Conservation (phyloP, 2,797 vertebrate genomes). For the Pseudocheirus occidentalis region DNA sequence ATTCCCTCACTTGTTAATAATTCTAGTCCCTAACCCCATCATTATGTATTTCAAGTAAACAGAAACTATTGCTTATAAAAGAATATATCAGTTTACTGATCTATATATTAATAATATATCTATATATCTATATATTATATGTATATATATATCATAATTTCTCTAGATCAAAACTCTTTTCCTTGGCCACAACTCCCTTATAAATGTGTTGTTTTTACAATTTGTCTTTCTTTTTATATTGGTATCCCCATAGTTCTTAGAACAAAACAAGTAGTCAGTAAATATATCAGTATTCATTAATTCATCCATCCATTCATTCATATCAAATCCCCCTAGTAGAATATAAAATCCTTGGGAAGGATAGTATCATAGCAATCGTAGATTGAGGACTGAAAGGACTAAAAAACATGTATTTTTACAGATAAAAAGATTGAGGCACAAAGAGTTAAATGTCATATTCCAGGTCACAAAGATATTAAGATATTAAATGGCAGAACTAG, state of each 20-base stretch:
- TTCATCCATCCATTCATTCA: not conserved
- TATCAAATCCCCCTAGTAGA: not conserved
- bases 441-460: not conserved
- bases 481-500: not conserved
- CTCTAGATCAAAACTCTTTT: not conserved
- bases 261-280: not conserved
- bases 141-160: no score
- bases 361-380: not conserved
- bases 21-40: not conserved
- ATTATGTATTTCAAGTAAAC: not conserved
- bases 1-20: not conserved
- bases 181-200: not conserved
- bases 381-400: not conserved
- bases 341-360: not conserved
- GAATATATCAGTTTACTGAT: not conserved
- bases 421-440: not conserved
- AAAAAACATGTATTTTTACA: not conserved
- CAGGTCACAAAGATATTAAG: not conserved
- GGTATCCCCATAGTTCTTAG: not conserved
- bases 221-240: not conserved
- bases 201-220: not conserved
- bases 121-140: no score
- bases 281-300: not conserved
- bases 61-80: not conserved
- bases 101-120: not conserved